Base-by-base conservation (phyloP, 2,888 invertebrate species). In the Leptura quadrifasciata region DNA sequence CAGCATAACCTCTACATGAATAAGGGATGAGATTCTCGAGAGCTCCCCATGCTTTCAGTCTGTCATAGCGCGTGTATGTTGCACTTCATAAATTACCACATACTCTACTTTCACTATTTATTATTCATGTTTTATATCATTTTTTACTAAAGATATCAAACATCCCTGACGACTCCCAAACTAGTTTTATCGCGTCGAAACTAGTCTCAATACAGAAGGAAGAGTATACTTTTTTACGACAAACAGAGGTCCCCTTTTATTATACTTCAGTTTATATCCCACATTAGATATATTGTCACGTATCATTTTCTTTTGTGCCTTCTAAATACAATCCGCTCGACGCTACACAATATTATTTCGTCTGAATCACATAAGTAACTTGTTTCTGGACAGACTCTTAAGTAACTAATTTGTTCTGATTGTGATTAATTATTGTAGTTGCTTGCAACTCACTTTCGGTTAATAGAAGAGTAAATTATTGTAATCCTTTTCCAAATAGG, bases 1-100 rank as follows among this genome's bases (percentile, higher is more conserved):
- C 63, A 74, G 72, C 58, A 77, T 77, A 77, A 74, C 76, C 79
- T 76, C 67, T 74, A 67, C 79, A 79, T 81, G 80, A 81, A 81
- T 81, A 82, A 80, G 70, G 79, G 81, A 81, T 80, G 81, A 80
- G 75, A 75, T 76, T 57, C 76, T 77, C 73, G 57, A 76, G 75
- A 75, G 76, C 61, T 74, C 72, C 74, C 75, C 74, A 52, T 75
- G 70, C 73, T 75, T 76, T 78, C 72, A 72, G 74, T 80, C 73
- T 72, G 76, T 77, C 80, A 78, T 78, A 78, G 74, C 75, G 79
- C 76, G 75, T 79, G 74, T 77, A 77, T 77, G 79, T 79, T 77
- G 78, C 78, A 76, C 76, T 67, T 65, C 73, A 78, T 78, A 78
- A 78, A 79, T 79, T 78, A 73, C 72, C 57, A 71, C 63, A 76